A percentile compares a stretch with the other conserved stretches of the same genome.
Conservation (phyloP, 2,888 invertebrate genomes). For the Choreutis nemorana region DNA sequence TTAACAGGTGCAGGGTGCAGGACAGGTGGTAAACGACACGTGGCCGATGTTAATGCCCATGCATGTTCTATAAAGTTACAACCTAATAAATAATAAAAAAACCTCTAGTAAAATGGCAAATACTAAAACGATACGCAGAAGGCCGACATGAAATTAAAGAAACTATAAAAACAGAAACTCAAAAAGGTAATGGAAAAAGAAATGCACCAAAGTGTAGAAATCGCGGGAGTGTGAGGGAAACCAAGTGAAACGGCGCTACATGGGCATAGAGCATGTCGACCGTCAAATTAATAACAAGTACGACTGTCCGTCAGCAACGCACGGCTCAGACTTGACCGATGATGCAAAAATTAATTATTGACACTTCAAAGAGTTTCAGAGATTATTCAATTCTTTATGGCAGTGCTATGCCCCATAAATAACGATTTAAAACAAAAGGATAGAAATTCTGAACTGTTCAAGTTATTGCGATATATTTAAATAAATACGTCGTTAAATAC, state of each 20-base stretch:
- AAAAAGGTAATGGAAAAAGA: constrained; percentile 21
- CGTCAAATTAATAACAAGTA: constrained; percentile 52
- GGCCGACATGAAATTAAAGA: background rate
- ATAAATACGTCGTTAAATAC: no score
- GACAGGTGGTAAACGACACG: constrained; percentile 2
- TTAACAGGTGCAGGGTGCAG: constrained; percentile 1
- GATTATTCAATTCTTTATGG: no score
- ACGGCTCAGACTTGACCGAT: constrained; percentile 16
- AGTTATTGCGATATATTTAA: no score
- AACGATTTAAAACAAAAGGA: no score
- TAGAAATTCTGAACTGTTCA: no score
- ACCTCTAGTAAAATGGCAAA: background rate
- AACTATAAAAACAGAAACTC: no score
- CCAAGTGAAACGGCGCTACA: constrained; percentile 49
- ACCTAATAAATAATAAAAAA: background rate
- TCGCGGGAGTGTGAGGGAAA: constrained; percentile 40
- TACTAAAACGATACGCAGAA: background rate
- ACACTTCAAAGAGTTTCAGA: no score
- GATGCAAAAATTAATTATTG: no score
- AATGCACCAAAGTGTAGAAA: constrained; percentile 39
- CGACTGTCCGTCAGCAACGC: constrained; percentile 25
- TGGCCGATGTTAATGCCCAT: background rate
- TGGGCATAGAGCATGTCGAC: constrained; percentile 51
- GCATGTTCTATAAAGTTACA: background rate
- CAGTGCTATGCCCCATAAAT: no score